Base-by-base conservation (phyloP, 2,797 vertebrate genomes). In the Dipus sagitta region DNA sequence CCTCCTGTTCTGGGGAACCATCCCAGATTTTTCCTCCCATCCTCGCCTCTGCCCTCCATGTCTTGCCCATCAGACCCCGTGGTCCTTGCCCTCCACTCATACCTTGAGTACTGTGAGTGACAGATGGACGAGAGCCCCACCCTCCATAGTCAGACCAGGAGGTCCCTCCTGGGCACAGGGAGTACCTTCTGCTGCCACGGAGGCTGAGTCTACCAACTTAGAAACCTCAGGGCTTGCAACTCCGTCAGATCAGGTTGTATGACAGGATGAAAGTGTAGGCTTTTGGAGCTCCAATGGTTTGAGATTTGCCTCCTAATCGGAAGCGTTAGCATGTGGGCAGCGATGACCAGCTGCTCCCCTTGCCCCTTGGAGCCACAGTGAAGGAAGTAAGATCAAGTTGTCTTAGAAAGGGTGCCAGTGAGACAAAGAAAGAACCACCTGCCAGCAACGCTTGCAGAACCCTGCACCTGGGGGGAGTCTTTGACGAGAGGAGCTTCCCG, bases 321-420 rank as follows among this genome's bases (percentile, higher is more conserved):
- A 95, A 97, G 86, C 85, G 72, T 91, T 28, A 62, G 68, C 3
- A 2, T 0, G 95, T 87, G 94, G 96, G 95, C 83, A 96, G 93
- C n/a, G 14, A 23, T 68, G 72, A 89, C 92, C 95, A 96, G 94
- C 95, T 96, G 91, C 94, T 96, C 83, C 72, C 79, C 80, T 92
- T 94, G 94, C 79, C 91, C 81, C 74, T 84, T 71, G 75, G 92
- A 74, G 86, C 77, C 91, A n/a, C 76, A 94, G 87, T 79, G 94
- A 88, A 97, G 92, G 92, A 97, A 93, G 86, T 86, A 81, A 96
- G 94, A 95, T 96, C 92, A 96, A 92, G 86, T 88, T 83, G 83
- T 83, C 92, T 90, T n/a, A 94, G 71, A 96, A 95, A 77, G 71
- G 95, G 90, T 52, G 52, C 52, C 94, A 95, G 78, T 88, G 88